A percentile compares a stretch with the other conserved stretches of the same genome.
phyloP scores from a whole-genome alignment of 2,888 invertebrate species.

The Flexamia atlantica region DNA sequence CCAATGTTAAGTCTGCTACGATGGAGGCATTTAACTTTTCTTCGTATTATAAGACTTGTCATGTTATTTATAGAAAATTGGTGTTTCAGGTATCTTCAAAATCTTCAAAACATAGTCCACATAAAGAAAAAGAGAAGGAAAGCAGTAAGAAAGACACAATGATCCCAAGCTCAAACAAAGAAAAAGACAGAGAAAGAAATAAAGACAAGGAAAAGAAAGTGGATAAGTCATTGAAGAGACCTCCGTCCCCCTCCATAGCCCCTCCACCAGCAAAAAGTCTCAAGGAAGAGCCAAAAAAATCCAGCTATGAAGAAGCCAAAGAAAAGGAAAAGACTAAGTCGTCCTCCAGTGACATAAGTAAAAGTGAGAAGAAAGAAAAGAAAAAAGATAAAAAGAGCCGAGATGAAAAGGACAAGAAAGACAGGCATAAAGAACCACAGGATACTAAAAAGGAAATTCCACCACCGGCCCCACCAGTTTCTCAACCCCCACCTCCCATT shows the following conservation, averaged over 20 bases:
- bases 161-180: conserved; percentile 74
- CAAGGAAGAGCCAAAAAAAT: conserved; percentile 73
- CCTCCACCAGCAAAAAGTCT: conserved; percentile 69
- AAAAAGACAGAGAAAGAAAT: conserved; percentile 81
- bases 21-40: too few relatives aligned
- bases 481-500: conserved; percentile 72
- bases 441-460: conserved; percentile 74
- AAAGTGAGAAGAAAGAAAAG: conserved; percentile 76
- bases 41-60: too few relatives aligned
- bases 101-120: conserved; percentile 77
- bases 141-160: conserved; percentile 75
- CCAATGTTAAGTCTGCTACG: too few relatives aligned
- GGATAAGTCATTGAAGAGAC: conserved; percentile 72
- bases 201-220: conserved; percentile 75
- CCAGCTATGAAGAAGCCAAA: conserved; percentile 47
- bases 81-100: conserved; percentile 64
- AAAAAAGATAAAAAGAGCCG: conserved; percentile 79
- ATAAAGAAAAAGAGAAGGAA: conserved; percentile 77
- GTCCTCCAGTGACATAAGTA: conserved; percentile 56
- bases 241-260: conserved; percentile 20
- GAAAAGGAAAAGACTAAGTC: conserved; percentile 55
- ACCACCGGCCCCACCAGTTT: conserved; percentile 4
- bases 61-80: not conserved
- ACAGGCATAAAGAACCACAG: conserved; percentile 74
- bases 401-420: conserved; percentile 77